Evolutionary conservation across 2,113 vertebrate genomes (phyloP), one percentile per base, ranked within the genome.

Genomic region (Siniperca chuatsi): DNA sequence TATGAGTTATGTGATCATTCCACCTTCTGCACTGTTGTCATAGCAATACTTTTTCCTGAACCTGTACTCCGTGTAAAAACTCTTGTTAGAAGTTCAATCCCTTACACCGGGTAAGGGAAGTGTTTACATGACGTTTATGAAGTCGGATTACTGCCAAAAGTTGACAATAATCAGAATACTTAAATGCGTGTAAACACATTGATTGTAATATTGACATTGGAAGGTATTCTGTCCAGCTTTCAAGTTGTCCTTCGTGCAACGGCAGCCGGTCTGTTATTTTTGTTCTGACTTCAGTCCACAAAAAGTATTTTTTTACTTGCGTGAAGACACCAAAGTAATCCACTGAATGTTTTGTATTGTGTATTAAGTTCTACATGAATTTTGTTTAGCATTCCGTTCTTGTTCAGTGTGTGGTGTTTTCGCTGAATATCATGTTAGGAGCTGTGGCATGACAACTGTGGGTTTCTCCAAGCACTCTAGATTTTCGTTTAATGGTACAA

Each of bases 101-200:
- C 29, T 75, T 67, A 60, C 50, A 57, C 1, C 0, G 15, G 16
- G 58, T 50, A 78, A 52, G 55, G n/a, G 46, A 65, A 54, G 71
- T 77, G 84, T 87, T 79, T 66, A 82, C 66, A 70, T 77, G 37
- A 73, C 46, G 33, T 81, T 78, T 71, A 66, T 73, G 65, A 68
- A 8, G 10, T 75, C 50, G 42, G 62, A 21, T 71, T 64, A 71
- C 44, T 82, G 37, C 50, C 55, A 69, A 55, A 61, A 42, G 12
- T 54, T 73, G 1, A 66, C 71, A 42, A 29, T 61, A 78, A 74
- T 66, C 44, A 37, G n/a, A 70, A 54, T 48, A 62, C 61, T 57
- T 13, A n/a, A 48, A 66, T 73, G 9, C 6, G 9, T 87, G 25
- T 52, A 40, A 77, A 20, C 33, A 48, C 44, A 50, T 10, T 42